Conservation (phyloP, 2,888 invertebrate genomes). For the Scrobipalpa atriplicella region DNA sequence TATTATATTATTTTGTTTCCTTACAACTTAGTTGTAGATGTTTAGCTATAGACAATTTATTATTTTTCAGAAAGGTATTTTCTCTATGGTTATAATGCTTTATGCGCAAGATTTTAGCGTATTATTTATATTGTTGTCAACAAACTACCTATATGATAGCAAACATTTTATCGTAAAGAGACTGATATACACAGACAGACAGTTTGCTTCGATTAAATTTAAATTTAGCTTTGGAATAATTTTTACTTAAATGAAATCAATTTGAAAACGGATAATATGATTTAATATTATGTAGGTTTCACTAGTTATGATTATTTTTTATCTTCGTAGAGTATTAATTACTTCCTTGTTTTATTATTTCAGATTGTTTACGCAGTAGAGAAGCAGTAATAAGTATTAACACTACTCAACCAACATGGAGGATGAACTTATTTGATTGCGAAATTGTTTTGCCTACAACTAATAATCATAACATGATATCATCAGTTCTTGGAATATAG, state of each 20-base stretch:
- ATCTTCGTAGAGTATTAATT: neutral
- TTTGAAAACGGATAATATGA: too few relatives aligned
- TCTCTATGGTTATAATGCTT: too few relatives aligned
- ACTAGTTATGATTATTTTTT: too few relatives aligned
- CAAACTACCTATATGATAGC: too few relatives aligned
- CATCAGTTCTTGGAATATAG: slow-evolving; percentile 46
- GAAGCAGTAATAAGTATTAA: slow-evolving; percentile 17
- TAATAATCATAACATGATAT: slow-evolving; percentile 28
- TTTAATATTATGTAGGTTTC: too few relatives aligned
- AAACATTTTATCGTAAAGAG: too few relatives aligned
- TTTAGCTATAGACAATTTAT: too few relatives aligned
- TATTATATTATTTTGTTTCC: neutral
- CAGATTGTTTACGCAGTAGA: slow-evolving; percentile 39
- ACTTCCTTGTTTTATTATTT: slow-evolving; percentile 30
- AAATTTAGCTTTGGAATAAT: neutral
- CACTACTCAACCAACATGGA: neutral
- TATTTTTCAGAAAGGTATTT: too few relatives aligned
- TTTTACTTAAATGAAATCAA: too few relatives aligned
- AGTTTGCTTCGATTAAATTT: neutral
- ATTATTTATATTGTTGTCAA: neutral
- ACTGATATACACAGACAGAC: too few relatives aligned
- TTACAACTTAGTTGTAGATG: neutral
- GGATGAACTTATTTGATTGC: neutral
- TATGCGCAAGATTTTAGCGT: neutral
- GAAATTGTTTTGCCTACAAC: neutral